These are phyloP conservation scores for Anthrax anthrax DNA, from an alignment of 2,888 invertebrate species.

Conservation along the genomic window DNA sequence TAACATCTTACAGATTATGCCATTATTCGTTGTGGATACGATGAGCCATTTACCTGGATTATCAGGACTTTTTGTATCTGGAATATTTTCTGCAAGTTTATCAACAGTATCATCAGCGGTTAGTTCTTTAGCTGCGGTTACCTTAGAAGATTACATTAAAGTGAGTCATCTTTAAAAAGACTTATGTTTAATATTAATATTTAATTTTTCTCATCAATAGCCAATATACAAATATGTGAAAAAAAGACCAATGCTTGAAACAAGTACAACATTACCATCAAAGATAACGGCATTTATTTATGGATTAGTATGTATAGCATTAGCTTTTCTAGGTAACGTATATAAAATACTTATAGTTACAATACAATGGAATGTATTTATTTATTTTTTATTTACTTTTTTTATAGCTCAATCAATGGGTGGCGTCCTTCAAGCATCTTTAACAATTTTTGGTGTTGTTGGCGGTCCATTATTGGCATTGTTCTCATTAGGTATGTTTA, in stretches of 20 bases:
- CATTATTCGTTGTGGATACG: slow-evolving; percentile 59
- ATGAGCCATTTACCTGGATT: slow-evolving; percentile 62
- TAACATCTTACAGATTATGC: slow-evolving; percentile 47
- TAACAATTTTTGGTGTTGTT: slow-evolving; percentile 75
- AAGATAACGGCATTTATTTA: slow-evolving; percentile 56
- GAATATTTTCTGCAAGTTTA: slow-evolving; percentile 81
- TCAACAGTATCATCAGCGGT: slow-evolving; percentile 86
- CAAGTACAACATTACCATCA: slow-evolving; percentile 38
- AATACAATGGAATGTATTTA: neutral
- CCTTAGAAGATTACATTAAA: slow-evolving; percentile 72
- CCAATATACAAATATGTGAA: slow-evolving; percentile 30
- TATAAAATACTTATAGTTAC: slow-evolving; percentile 64
- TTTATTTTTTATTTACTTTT: neutral
- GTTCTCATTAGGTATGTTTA: slow-evolving; percentile 75
- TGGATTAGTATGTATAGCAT: slow-evolving; percentile 60
- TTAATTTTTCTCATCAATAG: slow-evolving; percentile 14
- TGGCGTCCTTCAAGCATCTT: slow-evolving; percentile 72
- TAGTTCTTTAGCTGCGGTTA: slow-evolving; percentile 81
- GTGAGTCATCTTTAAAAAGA: slow-evolving; percentile 14
- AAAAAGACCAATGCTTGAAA: slow-evolving; percentile 29
- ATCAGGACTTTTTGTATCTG: slow-evolving; percentile 78
- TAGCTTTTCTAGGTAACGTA: slow-evolving; percentile 70
- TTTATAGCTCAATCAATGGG: slow-evolving; percentile 58
- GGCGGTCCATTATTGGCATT: slow-evolving; percentile 78
- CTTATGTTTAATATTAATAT: too few relatives aligned